A percentile compares a stretch with the other conserved stretches of the same genome.
These are phyloP conservation scores for Meloe dianella DNA, from an alignment of 2,888 invertebrate genomes.

Conservation along the genomic window DNA sequence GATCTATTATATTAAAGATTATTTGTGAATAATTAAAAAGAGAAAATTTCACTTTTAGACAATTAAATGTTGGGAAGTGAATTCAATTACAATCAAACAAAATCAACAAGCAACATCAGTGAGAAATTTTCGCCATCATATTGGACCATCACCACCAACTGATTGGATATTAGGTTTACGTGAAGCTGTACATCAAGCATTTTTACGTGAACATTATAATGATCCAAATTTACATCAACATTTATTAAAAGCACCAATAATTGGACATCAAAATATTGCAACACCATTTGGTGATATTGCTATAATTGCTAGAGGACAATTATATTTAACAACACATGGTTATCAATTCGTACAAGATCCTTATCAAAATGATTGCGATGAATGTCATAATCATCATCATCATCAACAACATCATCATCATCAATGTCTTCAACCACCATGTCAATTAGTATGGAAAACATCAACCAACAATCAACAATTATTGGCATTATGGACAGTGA, in stretches of 20 bases:
- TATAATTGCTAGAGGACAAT: conserved; percentile 68
- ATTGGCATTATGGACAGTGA: conserved; percentile 73
- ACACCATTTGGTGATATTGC: conserved; percentile 69
- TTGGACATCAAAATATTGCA: conserved; percentile 55
- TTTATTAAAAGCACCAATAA: conserved; percentile 48
- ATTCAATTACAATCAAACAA: conserved; percentile 38
- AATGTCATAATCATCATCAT: conserved; percentile 51
- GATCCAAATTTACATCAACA: conserved; percentile 59
- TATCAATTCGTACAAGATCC: conserved; percentile 63
- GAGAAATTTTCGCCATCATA: conserved; percentile 39
- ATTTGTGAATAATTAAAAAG: conserved; percentile 22
- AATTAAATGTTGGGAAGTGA: conserved; percentile 35
- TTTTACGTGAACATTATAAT: conserved; percentile 65
- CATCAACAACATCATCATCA: background rate
- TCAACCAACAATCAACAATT: conserved; percentile 53
- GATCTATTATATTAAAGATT: conserved; percentile 10
- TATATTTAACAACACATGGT: conserved; percentile 62
- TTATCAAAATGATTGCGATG: conserved; percentile 60
- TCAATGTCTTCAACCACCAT: conserved; percentile 16
- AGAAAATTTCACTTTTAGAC: conserved; percentile 36
- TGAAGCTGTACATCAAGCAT: conserved; percentile 71
- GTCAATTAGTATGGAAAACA: conserved; percentile 22
- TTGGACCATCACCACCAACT: conserved; percentile 32
- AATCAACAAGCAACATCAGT: conserved; percentile 26
- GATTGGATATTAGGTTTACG: conserved; percentile 72